Evolutionary conservation across 2,113 vertebrate genomes (phyloP).

Genomic region (Oncorhynchus gorbuscha): DNA sequence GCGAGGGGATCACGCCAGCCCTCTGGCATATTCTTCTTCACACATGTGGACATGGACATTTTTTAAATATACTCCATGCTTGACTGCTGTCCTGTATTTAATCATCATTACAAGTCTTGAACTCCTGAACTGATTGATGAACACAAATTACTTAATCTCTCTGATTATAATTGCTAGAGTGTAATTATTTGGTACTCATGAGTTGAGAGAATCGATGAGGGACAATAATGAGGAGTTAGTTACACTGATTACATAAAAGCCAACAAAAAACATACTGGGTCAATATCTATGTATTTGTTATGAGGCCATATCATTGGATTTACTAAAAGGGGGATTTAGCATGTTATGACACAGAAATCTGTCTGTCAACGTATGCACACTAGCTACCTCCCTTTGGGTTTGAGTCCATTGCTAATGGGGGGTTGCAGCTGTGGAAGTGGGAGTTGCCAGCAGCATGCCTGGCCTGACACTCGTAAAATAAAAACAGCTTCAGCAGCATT

Average conservation of each 20-base stretch:
- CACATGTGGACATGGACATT: conserved; percentile 44
- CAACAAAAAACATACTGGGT: not conserved
- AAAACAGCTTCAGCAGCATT: not conserved
- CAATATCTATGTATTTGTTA: not conserved
- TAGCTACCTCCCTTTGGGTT: not conserved
- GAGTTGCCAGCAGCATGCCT: too few species aligned
- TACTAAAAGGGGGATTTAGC: too few species aligned
- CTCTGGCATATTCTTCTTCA: conserved; percentile 36
- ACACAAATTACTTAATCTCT: not conserved
- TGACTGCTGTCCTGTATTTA: not conserved
- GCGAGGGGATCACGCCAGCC: conserved; percentile 31
- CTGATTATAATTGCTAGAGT: not conserved
- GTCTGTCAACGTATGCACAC: not conserved
- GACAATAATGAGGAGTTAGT: not conserved
- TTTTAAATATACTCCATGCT: conserved; percentile 17
- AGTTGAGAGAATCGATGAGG: too few species aligned
- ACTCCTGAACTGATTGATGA: conserved; percentile 7
- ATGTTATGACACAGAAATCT: not conserved
- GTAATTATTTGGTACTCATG: too few species aligned
- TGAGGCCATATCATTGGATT: too few species aligned
- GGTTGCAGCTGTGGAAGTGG: too few species aligned
- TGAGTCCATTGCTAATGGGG: not conserved
- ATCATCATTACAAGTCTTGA: conserved; percentile 40
- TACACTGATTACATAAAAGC: not conserved
- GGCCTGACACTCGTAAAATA: too few species aligned